These are phyloP conservation scores for Phrynocephalus vlangalii DNA, from an alignment of 2,797 vertebrate genomes.

Conservation along the genomic window DNA sequence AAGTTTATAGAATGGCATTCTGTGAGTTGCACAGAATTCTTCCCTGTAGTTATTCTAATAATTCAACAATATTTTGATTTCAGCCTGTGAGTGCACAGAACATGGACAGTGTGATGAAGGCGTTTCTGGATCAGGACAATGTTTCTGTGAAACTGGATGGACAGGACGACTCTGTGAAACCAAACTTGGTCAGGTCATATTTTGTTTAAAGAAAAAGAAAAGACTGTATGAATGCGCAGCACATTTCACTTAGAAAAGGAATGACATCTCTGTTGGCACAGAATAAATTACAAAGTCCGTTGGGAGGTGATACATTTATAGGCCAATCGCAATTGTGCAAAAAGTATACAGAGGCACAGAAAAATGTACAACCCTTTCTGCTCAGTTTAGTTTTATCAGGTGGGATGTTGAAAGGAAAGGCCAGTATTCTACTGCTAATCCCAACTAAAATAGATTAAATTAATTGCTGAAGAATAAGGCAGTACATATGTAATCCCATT, in stretches of 20 bases:
- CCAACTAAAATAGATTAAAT: no score
- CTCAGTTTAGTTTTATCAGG: neutral
- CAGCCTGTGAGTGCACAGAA: conserved; percentile 89
- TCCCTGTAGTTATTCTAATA: neutral
- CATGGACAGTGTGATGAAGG: conserved; percentile 88
- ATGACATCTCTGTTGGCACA: no score
- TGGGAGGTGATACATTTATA: no score
- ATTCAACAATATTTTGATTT: conserved; percentile 25
- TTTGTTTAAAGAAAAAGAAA: no score
- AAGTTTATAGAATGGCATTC: neutral
- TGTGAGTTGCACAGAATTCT: neutral
- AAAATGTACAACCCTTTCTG: neutral
- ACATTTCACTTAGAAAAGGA: neutral
- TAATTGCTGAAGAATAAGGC: neutral
- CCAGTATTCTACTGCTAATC: no score
- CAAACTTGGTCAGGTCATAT: conserved; percentile 79
- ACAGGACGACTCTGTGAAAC: conserved; percentile 86
- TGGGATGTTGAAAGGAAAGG: no score
- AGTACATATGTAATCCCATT: no score
- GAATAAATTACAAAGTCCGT: no score
- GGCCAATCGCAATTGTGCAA: no score
- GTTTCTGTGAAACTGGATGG: conserved; percentile 91
- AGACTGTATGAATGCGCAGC: neutral
- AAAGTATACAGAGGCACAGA: no score
- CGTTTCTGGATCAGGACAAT: conserved; percentile 81